Evolutionary conservation across 2,113 vertebrate genomes (phyloP).

Genomic region (Protobothrops flavoviridis): DNA sequence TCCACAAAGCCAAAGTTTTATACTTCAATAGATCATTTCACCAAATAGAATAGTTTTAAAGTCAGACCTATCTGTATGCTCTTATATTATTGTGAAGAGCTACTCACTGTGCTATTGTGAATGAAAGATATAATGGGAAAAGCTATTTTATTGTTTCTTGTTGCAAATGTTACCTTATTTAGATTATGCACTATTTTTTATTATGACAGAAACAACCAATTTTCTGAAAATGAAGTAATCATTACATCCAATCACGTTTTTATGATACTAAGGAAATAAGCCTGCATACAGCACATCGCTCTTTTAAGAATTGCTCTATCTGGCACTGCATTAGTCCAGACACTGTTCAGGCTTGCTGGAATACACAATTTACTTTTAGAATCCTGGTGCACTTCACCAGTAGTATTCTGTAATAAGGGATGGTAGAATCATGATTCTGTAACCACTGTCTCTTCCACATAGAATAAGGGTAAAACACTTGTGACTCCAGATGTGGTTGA

Average conservation of each 20-base stretch:
- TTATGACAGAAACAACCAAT: neutral
- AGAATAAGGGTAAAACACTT: neutral
- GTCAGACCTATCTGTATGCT: neutral
- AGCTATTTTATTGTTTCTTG: neutral
- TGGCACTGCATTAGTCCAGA: neutral
- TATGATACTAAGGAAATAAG: neutral
- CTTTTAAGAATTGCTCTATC: neutral
- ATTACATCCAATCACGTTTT: neutral
- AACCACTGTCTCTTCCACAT: neutral
- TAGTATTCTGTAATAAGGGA: neutral
- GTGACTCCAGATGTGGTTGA: neutral
- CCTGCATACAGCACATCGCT: neutral
- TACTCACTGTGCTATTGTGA: neutral
- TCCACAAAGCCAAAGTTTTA: neutral
- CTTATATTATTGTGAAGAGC: neutral
- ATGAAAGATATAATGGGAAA: neutral
- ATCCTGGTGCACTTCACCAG: neutral
- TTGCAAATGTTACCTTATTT: neutral
- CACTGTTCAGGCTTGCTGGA: neutral
- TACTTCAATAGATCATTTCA: neutral
- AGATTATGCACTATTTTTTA: neutral
- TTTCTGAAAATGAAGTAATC: neutral
- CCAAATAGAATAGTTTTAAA: neutral
- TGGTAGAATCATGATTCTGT: neutral
- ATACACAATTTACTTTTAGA: neutral